Evolutionary conservation across 1,140 invertebrate species (phyloP), one percentile per base, ranked within the genome.

Genomic region (Lepidurus arcticus): DNA sequence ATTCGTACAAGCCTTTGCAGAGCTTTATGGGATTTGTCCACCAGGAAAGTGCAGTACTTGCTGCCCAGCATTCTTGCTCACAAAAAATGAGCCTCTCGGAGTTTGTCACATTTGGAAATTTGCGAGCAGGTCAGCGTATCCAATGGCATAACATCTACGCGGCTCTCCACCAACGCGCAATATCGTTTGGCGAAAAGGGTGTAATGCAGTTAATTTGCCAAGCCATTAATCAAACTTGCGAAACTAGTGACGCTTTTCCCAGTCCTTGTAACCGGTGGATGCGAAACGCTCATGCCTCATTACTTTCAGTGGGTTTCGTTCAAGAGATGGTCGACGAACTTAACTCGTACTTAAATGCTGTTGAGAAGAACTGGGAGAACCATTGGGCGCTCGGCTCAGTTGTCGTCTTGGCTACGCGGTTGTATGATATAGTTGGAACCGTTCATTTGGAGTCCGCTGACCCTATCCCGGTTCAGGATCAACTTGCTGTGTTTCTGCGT

Each of bases 101-200:
- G 21, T 77, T 78, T 42, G 47, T 47, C 8, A 77, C 77, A 6
- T 81, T 81, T 75, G 80, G 79, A 5, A 34, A 26, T 7, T 21
- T 81, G 11, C 75, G 80, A 1, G 75, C 80, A 2, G 79, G 80
- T 24, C 73, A 79, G 16, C 75, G 78, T 4, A 73, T 81, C 42
- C 80, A 81, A 42, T 44, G 79, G 24, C 16, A 78, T 43, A 80
- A 81, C 73, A 73, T 81, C 76, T 80, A 53, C 73, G 44, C 73
- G 42, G 76, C 45, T 10, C 24, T 81, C 2, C 42, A 75, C 24
- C 43, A 77, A 44, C 24, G 73, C 21, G 7, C 73, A 7, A 42
- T 81, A 34, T 53, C 74, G 0, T 74, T 81, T 6, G 75, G 79
- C 42, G 73, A 79, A 1, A 75, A 80, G 44, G 75, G 77, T 9